Evolutionary conservation across 2,888 invertebrate species (phyloP).

Genomic region (Drosophila ezoana): DNA sequence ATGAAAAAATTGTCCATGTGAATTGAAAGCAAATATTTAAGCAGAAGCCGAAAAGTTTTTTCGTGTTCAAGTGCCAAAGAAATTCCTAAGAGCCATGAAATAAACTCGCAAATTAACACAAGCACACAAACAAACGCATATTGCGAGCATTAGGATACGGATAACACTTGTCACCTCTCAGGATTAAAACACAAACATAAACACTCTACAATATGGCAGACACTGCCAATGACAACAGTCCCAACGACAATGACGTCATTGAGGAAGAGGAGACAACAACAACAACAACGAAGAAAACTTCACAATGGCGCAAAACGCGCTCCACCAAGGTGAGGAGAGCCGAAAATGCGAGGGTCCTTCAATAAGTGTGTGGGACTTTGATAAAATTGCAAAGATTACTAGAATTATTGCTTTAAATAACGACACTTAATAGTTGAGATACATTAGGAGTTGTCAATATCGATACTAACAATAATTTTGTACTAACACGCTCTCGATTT

Average conservation of each 20-base stretch:
- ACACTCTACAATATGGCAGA: slow-evolving; percentile 72
- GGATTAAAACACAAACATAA: slow-evolving; percentile 62
- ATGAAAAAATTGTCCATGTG: slow-evolving; percentile 47
- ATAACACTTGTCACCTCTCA: slow-evolving; percentile 62
- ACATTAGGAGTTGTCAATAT: no score
- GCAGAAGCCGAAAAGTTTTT: slow-evolving; percentile 27
- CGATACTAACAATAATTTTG: no score
- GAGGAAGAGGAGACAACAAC: slow-evolving; percentile 63
- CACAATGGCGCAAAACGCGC: slow-evolving; percentile 80
- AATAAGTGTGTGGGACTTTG: not conserved
- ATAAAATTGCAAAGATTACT: not conserved
- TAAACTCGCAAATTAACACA: slow-evolving; percentile 59
- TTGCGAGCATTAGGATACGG: slow-evolving; percentile 42
- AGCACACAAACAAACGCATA: slow-evolving; percentile 31
- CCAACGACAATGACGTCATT: slow-evolving; percentile 64
- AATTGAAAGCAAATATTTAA: slow-evolving; percentile 49
- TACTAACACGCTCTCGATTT: no score
- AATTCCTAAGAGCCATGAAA: slow-evolving; percentile 65
- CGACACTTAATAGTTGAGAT: no score
- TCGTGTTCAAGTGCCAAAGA: slow-evolving; percentile 42
- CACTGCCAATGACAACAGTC: slow-evolving; percentile 65
- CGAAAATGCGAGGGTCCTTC: slow-evolving; percentile 32
- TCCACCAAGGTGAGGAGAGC: slow-evolving; percentile 69
- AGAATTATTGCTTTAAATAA: not conserved
- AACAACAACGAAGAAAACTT: slow-evolving; percentile 73